phyloP scores from a whole-genome alignment of 2,797 vertebrate species.

The Sparus aurata region DNA sequence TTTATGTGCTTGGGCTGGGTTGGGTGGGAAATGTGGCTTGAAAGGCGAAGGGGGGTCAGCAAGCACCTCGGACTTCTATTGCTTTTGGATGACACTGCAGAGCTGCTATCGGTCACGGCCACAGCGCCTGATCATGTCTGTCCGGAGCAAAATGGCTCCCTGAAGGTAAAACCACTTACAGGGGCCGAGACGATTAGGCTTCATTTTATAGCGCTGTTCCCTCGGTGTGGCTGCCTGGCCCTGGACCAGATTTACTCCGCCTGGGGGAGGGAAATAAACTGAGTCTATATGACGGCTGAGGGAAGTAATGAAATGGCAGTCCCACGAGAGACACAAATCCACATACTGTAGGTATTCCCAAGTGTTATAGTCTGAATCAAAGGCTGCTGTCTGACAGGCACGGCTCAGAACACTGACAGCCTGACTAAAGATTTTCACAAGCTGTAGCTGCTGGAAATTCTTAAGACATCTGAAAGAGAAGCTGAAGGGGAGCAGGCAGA shows the following conservation, averaged over 20 bases:
- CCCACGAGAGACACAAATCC: constrained; percentile 75
- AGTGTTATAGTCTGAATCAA: constrained; percentile 66
- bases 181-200: constrained; percentile 65
- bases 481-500: constrained; percentile 33
- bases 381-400: constrained; percentile 66
- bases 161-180: constrained; percentile 70
- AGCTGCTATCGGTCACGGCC: constrained; percentile 50
- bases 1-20: constrained; percentile 40
- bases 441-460: constrained; percentile 58
- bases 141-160: constrained; percentile 59
- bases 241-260: constrained; percentile 65
- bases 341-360: constrained; percentile 70
- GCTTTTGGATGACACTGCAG: constrained; percentile 57
- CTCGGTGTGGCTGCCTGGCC: constrained; percentile 50
- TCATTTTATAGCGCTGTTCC: constrained; percentile 69
- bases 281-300: constrained; percentile 68
- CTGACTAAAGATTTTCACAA: constrained; percentile 63
- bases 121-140: constrained; percentile 56
- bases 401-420: constrained; percentile 66
- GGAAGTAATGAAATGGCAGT: constrained; percentile 75
- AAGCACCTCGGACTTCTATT: constrained; percentile 27
- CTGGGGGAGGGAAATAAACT: constrained; percentile 68
- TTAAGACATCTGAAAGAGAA: constrained; percentile 53
- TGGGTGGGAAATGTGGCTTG: constrained; percentile 47
- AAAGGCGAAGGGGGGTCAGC: constrained; percentile 39